phyloP scores from a whole-genome alignment of 2,797 vertebrate genomes.

The Hippoglossus hippoglossus region DNA sequence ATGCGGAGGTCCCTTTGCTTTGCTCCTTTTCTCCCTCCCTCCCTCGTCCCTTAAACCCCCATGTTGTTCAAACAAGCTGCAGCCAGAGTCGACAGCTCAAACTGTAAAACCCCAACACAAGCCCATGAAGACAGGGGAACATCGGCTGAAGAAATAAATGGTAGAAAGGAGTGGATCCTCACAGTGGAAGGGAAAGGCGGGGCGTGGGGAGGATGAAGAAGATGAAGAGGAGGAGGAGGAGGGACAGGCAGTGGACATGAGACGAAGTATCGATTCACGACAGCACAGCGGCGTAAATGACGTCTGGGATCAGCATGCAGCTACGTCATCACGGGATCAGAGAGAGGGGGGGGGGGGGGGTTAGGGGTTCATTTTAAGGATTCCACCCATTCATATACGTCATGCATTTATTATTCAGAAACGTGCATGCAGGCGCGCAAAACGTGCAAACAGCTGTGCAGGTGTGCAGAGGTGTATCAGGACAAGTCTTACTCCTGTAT shows the following conservation, averaged over 20 bases:
- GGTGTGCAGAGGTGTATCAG: not conserved
- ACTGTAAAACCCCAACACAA: not conserved
- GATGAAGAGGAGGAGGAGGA: constrained; percentile 2
- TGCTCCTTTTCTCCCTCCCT: not conserved
- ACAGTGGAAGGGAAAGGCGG: constrained; percentile 42
- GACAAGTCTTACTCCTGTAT: no score
- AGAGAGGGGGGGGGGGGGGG: no score
- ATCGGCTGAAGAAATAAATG: constrained; percentile 4
- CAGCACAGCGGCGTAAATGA: constrained; percentile 49
- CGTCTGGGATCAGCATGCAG: not conserved
- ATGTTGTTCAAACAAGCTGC: constrained; percentile 43
- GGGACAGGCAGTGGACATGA: constrained; percentile 10
- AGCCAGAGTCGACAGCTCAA: constrained; percentile 42
- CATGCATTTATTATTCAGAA: constrained; percentile 8
- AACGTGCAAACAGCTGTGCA: not conserved
- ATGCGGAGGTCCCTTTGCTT: constrained; percentile 27
- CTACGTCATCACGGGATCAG: constrained; percentile 51
- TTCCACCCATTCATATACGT: constrained; percentile 25
- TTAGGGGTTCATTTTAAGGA: not conserved
- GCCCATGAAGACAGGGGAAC: constrained; percentile 36
- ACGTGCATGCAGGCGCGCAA: not conserved
- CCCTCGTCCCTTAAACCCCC: constrained; percentile 53
- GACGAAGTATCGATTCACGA: constrained; percentile 45
- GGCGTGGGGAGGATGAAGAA: constrained; percentile 28
- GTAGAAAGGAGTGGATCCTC: constrained; percentile 22